Conservation (phyloP, 2,797 vertebrate species). For the Pseudochirops corinnae region DNA sequence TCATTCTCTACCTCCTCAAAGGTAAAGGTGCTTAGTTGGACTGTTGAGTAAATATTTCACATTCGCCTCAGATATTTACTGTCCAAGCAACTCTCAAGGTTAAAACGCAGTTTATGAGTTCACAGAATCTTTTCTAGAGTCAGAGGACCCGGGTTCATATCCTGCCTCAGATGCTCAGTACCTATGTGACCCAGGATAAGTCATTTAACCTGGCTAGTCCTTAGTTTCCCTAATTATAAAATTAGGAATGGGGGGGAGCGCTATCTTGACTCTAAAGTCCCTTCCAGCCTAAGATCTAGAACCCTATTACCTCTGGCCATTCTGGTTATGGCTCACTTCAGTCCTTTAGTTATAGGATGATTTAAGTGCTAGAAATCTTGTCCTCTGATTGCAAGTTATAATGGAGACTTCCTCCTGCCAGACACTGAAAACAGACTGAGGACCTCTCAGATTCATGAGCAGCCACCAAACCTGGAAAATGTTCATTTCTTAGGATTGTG, state of each 20-base stretch:
- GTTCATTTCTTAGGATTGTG: neutral
- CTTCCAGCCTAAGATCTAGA: neutral
- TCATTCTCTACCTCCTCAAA: neutral
- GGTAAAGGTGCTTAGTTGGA: neutral
- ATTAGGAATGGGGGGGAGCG: neutral
- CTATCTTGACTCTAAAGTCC: neutral
- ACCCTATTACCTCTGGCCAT: neutral
- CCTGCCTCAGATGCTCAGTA: neutral
- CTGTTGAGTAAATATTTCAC: neutral
- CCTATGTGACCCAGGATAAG: neutral
- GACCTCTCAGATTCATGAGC: neutral
- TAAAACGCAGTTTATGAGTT: neutral
- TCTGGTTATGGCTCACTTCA: neutral
- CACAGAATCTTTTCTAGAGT: neutral
- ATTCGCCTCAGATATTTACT: neutral
- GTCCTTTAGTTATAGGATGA: neutral
- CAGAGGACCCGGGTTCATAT: neutral
- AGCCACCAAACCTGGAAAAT: neutral
- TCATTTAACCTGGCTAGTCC: neutral
- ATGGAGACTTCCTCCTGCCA: neutral
- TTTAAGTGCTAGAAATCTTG: neutral
- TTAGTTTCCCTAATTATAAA: neutral
- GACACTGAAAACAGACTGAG: neutral
- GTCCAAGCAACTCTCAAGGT: neutral
- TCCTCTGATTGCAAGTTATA: neutral